These are phyloP conservation scores for Spinus olivaceus DNA, from an alignment of 2,797 vertebrate species.

Conservation along the genomic window DNA sequence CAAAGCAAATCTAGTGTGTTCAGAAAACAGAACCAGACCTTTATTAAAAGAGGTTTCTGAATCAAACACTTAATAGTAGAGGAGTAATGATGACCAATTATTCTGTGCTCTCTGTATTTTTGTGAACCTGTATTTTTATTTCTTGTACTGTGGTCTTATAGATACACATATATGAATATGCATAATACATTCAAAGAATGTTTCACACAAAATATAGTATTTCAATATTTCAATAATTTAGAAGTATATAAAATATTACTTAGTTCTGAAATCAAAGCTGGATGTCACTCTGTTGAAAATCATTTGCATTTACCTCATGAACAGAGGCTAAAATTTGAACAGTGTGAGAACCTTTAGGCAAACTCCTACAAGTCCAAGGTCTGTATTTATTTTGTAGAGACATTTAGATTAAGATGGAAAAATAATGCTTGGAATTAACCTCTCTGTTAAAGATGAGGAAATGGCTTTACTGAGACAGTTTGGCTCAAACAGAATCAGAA, in stretches of 20 bases:
- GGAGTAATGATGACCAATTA: background rate
- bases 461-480: background rate
- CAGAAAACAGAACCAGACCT: background rate
- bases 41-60: background rate
- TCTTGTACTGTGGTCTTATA: background rate
- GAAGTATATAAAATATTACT: background rate
- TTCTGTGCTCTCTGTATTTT: background rate
- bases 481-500: background rate
- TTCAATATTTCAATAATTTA: background rate
- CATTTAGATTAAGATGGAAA: background rate
- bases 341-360: background rate
- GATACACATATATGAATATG: background rate
- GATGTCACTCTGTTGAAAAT: background rate
- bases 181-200: background rate
- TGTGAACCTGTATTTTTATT: background rate
- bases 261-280: conserved; percentile 6
- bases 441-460: background rate
- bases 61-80: background rate
- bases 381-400: background rate
- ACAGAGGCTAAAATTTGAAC: background rate
- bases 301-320: background rate
- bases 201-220: background rate
- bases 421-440: background rate
- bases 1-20: background rate
- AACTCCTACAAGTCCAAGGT: background rate